A percentile compares a stretch with the other conserved stretches of the same genome.
Conservation (phyloP, 2,797 vertebrate species). For the Pseudochirops cupreus region DNA sequence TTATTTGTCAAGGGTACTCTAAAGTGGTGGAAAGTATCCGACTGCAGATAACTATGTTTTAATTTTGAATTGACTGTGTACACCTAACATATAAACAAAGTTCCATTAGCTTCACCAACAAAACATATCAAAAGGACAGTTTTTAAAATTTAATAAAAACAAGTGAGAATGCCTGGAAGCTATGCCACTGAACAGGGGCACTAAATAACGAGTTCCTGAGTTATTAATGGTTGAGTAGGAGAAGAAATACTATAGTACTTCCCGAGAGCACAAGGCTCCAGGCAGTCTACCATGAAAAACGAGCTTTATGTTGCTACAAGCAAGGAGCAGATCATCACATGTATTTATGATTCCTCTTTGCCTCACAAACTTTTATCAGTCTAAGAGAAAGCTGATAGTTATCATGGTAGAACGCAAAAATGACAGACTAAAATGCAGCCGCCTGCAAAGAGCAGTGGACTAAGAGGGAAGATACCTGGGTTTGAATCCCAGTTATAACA, state of each 20-base stretch:
- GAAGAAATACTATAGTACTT: background rate
- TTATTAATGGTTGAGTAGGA: background rate
- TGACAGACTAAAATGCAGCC: background rate
- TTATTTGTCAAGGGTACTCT: background rate
- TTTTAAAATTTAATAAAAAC: constrained; percentile 10
- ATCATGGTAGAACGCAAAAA: background rate
- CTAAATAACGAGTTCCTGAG: background rate
- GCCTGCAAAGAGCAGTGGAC: background rate
- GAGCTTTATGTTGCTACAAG: background rate
- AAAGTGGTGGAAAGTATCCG: constrained; percentile 47
- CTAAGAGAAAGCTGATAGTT: constrained; percentile 19
- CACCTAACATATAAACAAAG: background rate
- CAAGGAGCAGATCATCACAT: background rate
- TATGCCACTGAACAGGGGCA: background rate
- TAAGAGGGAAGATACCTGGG: background rate
- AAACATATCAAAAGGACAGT: background rate
- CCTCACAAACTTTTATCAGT: constrained; percentile 5
- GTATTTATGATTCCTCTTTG: background rate
- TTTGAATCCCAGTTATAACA: background rate
- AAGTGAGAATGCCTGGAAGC: background rate
- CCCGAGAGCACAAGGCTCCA: background rate
- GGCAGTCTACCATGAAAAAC: background rate
- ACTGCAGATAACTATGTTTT: constrained; percentile 10
- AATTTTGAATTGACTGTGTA: background rate
- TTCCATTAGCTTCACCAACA: background rate